Evolutionary conservation across 2,797 vertebrate species (phyloP).

Genomic region (Cichlasoma orientale): DNA sequence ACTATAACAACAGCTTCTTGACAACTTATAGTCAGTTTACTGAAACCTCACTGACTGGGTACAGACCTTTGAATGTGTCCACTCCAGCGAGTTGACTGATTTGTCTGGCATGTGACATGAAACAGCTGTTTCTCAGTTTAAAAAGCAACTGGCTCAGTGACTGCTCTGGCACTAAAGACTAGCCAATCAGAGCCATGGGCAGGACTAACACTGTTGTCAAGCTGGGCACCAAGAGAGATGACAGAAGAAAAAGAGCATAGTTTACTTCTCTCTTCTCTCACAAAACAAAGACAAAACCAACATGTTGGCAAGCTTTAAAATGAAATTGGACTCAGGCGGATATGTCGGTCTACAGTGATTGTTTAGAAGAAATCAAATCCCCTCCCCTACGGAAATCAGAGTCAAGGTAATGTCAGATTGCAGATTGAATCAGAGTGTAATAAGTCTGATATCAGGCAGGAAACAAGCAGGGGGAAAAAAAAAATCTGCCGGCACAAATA

Average conservation of each 20-base stretch:
- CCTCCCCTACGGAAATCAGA: background rate
- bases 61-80: background rate
- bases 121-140: background rate
- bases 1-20: background rate
- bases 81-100: background rate
- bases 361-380: constrained; percentile 1
- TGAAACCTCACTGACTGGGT: background rate
- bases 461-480: background rate
- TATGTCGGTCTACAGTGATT: background rate
- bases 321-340: background rate
- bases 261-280: background rate
- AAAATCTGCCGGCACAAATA: background rate
- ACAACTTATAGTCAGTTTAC: background rate
- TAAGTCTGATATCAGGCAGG: background rate
- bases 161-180: background rate
- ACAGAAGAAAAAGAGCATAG: background rate
- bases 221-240: background rate
- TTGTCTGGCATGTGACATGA: background rate
- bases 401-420: background rate
- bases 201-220: constrained; percentile 2
- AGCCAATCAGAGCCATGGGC: constrained; percentile 1
- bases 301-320: background rate
- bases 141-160: background rate
- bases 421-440: constrained; percentile 1
- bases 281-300: background rate